Evolutionary conservation across 2,888 invertebrate species (phyloP), one percentile per base, ranked within the genome.

Genomic region (Sabatieria punctata): DNA sequence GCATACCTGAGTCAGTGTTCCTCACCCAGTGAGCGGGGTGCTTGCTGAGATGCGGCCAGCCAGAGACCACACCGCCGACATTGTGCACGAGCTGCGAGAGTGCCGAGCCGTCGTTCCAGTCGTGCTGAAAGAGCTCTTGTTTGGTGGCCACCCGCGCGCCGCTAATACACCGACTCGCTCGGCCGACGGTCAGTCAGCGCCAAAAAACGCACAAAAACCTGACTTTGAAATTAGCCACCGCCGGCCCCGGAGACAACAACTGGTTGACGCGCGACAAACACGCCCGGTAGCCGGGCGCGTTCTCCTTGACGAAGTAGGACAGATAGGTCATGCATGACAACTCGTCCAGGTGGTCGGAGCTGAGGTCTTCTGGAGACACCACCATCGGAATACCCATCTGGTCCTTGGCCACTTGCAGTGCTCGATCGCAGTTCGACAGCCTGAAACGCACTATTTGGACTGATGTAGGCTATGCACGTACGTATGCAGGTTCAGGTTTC

Each of bases 271-370:
- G 88, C 54, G 83, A 76, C 57, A 93, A 72, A 0, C 93, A 91
- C 2, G 91, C 81, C 62, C 80, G 77, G 67, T 86, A 89, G 4
- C 93, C 74, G 0, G 93, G 82, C 1, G 88, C 88, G 49, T 84
- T 84, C 23, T 88, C 85, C 63, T 88, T 91, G 85, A 95, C 89
- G 68, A 93, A 97, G 70, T 95, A 95, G 1, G 91, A 91, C 45
- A 95, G 72, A 70, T 95, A 95, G 0, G 93, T 93, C 86, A 95
- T 91, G 53, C 91, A 91, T 2, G 93, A 93, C 8, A 93, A 73
- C 67, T 95, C 95, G 61, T 95, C 95, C 54, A 95, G 72, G 78
- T 91, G 86, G 1, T 86, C 85, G 0, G 88, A 89, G 1, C 88
- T 84, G 56, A 95, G 71, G 70, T 95, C 91, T 67, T 93, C 91